A percentile compares a stretch with the other conserved stretches of the same genome.
phyloP scores from a whole-genome alignment of 2,113 vertebrate genomes.

The Petaurus breviceps region DNA sequence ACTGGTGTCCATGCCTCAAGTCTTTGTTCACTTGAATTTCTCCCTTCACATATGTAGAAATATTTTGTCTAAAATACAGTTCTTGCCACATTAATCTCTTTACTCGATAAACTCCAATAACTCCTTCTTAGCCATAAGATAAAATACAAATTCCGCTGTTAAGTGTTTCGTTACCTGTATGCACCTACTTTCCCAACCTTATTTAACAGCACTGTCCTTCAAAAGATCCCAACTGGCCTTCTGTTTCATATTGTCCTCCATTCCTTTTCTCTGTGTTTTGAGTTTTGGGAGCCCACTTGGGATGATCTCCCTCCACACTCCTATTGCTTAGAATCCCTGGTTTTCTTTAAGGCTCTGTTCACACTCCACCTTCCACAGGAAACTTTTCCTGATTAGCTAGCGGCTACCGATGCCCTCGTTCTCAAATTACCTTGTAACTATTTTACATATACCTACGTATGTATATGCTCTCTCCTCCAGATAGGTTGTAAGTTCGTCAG shows the following conservation, averaged over 20 bases:
- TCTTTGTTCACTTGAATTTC: background rate
- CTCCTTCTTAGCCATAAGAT: background rate
- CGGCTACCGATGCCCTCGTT: background rate
- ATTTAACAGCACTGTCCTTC: background rate
- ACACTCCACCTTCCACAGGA: background rate
- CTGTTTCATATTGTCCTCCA: background rate
- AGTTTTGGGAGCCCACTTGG: background rate
- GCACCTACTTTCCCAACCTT: background rate
- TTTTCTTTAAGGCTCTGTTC: background rate
- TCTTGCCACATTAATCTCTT: background rate
- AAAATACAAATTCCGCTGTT: background rate
- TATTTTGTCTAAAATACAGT: background rate
- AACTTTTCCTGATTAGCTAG: background rate
- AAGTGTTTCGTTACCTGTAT: background rate
- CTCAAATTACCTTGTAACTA: background rate
- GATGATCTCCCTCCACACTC: background rate
- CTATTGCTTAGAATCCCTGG: background rate
- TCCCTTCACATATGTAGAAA: background rate
- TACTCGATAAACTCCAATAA: background rate
- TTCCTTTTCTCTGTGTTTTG: background rate
- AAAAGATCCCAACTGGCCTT: background rate
- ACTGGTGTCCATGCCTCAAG: background rate
- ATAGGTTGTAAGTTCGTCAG: background rate
- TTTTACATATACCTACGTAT: background rate
- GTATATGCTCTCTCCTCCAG: background rate